These are phyloP conservation scores for Melanogrammus aeglefinus DNA, from an alignment of 2,797 vertebrate genomes.

Conservation along the genomic window DNA sequence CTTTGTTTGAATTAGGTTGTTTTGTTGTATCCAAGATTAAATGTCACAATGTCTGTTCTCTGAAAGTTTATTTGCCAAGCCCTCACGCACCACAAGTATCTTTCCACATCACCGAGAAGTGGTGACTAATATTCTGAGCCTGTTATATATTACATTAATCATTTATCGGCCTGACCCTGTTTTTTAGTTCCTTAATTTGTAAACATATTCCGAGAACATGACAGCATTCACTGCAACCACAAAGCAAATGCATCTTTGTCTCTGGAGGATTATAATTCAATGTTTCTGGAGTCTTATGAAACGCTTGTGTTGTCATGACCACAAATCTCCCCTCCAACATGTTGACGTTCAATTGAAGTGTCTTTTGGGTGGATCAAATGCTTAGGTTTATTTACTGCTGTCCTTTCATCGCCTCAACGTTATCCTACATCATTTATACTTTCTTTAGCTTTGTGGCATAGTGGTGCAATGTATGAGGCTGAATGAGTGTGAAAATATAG, in stretches of 20 bases:
- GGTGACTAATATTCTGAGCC: neutral
- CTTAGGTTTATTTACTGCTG: slow-evolving; percentile 1
- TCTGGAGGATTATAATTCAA: slow-evolving; percentile 7
- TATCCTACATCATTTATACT: slow-evolving; percentile 19
- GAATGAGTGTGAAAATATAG: no score
- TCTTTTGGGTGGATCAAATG: slow-evolving; percentile 17
- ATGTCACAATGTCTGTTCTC: no score
- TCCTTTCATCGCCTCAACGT: slow-evolving; percentile 11
- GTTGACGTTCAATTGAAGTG: slow-evolving; percentile 1
- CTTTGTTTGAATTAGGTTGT: no score
- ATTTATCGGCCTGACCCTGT: neutral
- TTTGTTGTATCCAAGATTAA: no score
- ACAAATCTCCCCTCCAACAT: slow-evolving; percentile 13
- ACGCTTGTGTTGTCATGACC: neutral
- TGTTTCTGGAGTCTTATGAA: slow-evolving; percentile 5
- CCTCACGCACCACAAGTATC: neutral
- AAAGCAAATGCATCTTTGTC: slow-evolving; percentile 1
- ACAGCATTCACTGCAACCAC: neutral
- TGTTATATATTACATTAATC: neutral
- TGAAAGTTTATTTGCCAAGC: no score
- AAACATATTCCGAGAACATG: neutral
- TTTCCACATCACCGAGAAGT: neutral
- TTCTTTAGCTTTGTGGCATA: slow-evolving; percentile 15
- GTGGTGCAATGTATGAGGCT: no score
- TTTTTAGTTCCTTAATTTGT: neutral